Evolutionary conservation across 2,113 vertebrate genomes (phyloP).

Genomic region (Erythrolamprus reginae): DNA sequence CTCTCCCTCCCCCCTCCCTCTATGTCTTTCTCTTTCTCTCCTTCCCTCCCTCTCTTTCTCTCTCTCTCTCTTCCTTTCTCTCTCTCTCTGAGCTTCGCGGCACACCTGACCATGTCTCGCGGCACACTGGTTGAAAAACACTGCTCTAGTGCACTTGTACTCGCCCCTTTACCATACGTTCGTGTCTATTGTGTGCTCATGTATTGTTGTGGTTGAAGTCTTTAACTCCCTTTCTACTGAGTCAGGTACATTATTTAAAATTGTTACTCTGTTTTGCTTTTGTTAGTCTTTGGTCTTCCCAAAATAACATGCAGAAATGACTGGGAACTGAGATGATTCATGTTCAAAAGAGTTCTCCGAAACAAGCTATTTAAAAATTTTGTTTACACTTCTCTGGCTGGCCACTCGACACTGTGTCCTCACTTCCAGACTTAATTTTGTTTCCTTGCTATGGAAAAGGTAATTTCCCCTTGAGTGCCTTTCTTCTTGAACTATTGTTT

Average conservation of each 20-base stretch:
- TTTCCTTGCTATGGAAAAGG: background rate
- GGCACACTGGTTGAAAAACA: too few species aligned
- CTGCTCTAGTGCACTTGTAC: too few species aligned
- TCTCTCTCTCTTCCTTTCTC: too few species aligned
- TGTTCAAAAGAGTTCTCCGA: background rate
- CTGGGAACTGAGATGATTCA: conserved; percentile 32
- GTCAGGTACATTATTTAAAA: background rate
- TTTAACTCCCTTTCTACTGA: background rate
- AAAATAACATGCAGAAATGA: conserved; percentile 2
- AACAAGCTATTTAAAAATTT: background rate
- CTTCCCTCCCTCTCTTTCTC: too few species aligned
- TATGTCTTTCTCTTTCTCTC: too few species aligned
- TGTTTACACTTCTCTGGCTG: background rate
- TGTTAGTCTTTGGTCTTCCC: background rate
- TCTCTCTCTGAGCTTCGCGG: too few species aligned
- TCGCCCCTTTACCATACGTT: too few species aligned
- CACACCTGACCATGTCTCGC: too few species aligned
- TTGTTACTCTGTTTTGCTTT: conserved; percentile 31
- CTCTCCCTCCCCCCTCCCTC: too few species aligned
- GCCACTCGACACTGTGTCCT: fast-evolving
- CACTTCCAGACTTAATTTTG: background rate
- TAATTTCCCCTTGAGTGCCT: background rate
- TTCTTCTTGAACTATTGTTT: background rate
- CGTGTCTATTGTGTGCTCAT: too few species aligned
- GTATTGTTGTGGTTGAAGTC: too few species aligned